These are phyloP conservation scores for Abscondita cerata DNA, from an alignment of 2,888 invertebrate species.

Conservation along the genomic window DNA sequence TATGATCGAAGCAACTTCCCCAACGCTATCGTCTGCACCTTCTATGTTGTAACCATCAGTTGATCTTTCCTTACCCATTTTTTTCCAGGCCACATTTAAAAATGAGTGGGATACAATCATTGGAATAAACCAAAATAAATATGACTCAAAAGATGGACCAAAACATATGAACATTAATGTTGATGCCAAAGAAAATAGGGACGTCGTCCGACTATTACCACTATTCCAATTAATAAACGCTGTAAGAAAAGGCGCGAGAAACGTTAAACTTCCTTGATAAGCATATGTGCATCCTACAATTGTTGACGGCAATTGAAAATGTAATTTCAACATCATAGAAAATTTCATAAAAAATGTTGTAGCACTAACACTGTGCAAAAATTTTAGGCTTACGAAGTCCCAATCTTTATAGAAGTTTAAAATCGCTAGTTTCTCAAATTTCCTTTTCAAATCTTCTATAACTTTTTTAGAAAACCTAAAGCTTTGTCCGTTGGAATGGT, in stretches of 20 bases:
- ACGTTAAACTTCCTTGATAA: slow-evolving; percentile 28
- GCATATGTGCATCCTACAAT: slow-evolving; percentile 22
- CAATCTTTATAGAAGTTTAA: slow-evolving; percentile 8
- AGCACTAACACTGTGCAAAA: slow-evolving; percentile 15
- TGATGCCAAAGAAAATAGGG: slow-evolving; percentile 8
- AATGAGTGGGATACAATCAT: slow-evolving; percentile 24
- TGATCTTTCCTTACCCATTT: slow-evolving; percentile 10
- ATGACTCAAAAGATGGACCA: slow-evolving; percentile 19
- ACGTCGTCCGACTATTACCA: background rate
- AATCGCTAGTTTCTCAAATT: slow-evolving; percentile 7
- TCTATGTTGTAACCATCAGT: slow-evolving; percentile 14
- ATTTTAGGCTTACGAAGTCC: slow-evolving; percentile 17
- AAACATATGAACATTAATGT: slow-evolving; percentile 25
- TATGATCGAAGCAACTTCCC: slow-evolving; percentile 15
- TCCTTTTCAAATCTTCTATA: slow-evolving; percentile 1
- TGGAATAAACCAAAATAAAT: slow-evolving; percentile 26
- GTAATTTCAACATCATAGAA: slow-evolving; percentile 17
- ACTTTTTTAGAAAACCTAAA: slow-evolving; percentile 1
- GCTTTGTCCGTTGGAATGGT: background rate
- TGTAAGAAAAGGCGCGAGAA: slow-evolving; percentile 18
- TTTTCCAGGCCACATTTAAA: slow-evolving; percentile 18
- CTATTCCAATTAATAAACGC: slow-evolving; percentile 9
- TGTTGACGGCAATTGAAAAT: slow-evolving; percentile 12
- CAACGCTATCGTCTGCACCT: slow-evolving; percentile 13
- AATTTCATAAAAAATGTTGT: slow-evolving; percentile 30